These are phyloP conservation scores for Onthophagus sagittarius DNA, from an alignment of 2,888 invertebrate species.

Conservation along the genomic window DNA sequence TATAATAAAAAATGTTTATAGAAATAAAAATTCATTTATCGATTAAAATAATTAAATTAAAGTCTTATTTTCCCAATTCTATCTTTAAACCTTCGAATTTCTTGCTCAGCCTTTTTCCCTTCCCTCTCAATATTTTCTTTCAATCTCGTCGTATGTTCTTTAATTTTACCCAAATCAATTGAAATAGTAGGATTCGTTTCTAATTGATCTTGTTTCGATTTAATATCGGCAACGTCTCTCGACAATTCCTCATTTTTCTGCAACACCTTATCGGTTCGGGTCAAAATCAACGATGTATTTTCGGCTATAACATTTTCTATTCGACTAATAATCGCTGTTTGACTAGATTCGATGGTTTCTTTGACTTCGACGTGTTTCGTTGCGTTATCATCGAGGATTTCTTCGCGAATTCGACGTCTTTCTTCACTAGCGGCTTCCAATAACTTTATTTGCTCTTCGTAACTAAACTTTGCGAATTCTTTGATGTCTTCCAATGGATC, in stretches of 20 bases:
- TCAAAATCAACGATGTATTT: not conserved
- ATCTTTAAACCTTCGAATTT: constrained; percentile 3
- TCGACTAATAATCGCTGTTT: not conserved
- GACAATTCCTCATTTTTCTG: not conserved
- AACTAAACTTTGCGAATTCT: constrained; percentile 11
- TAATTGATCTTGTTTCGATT: not conserved
- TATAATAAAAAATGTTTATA: too few relatives aligned
- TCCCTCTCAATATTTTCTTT: not conserved
- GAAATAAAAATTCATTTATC: too few relatives aligned
- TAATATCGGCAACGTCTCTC: constrained; percentile 4
- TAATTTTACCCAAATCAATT: not conserved
- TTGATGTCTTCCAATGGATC: constrained; percentile 21
- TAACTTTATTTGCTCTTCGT: constrained; percentile 13
- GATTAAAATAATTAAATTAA: not conserved
- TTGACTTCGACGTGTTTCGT: constrained; percentile 5
- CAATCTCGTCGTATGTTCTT: not conserved
- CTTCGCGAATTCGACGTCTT: not conserved
- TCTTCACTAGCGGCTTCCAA: constrained; percentile 3
- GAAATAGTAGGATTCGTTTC: not conserved
- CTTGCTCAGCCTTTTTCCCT: constrained; percentile 10
- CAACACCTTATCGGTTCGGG: not conserved
- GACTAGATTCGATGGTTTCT: constrained; percentile 5
- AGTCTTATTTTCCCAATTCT: not conserved
- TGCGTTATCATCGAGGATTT: not conserved
- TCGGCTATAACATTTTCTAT: not conserved